Conservation (phyloP, 2,888 invertebrate genomes). For the Notodonta dromedarius region DNA sequence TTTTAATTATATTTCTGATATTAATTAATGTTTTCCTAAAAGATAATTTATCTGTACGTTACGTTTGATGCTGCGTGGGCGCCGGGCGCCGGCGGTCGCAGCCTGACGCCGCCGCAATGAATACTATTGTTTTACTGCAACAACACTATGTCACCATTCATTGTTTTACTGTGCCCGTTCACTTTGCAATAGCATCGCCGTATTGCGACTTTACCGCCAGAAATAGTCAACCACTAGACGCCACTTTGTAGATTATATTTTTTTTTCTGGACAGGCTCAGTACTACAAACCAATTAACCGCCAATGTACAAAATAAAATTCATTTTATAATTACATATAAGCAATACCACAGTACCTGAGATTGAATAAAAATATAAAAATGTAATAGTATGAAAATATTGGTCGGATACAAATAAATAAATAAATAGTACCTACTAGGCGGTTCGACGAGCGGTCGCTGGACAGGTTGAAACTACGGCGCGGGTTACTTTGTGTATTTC, state of each 20-base stretch:
- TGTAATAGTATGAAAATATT: slow-evolving; percentile 72
- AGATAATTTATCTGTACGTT: slow-evolving; percentile 80
- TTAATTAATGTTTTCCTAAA: slow-evolving; percentile 82
- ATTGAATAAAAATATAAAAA: slow-evolving; percentile 63
- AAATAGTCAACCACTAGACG: slow-evolving; percentile 10
- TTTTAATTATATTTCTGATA: slow-evolving; percentile 83
- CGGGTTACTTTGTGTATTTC: slow-evolving; percentile 41
- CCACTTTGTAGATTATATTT: slow-evolving; percentile 10
- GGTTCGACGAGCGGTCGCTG: slow-evolving; percentile 50
- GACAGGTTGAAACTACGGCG: slow-evolving; percentile 44
- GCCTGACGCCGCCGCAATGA: slow-evolving; percentile 43
- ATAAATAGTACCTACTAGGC: slow-evolving; percentile 42
- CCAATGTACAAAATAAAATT: slow-evolving; percentile 61
- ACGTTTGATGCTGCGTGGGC: slow-evolving; percentile 64
- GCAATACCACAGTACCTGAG: slow-evolving; percentile 83
- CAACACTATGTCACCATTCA: slow-evolving; percentile 47
- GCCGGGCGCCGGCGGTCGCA: slow-evolving; percentile 46
- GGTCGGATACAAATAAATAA: slow-evolving; percentile 56
- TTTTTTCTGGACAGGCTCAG: slow-evolving; percentile 40
- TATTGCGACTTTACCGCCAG: slow-evolving; percentile 22
- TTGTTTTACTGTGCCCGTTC: slow-evolving; percentile 52
- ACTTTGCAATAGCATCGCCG: slow-evolving; percentile 41
- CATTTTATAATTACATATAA: slow-evolving; percentile 75
- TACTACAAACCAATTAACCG: slow-evolving; percentile 53
- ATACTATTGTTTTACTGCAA: slow-evolving; percentile 34